Conservation (phyloP, 2,888 invertebrate species). For the Pristionchus exspectatus region DNA sequence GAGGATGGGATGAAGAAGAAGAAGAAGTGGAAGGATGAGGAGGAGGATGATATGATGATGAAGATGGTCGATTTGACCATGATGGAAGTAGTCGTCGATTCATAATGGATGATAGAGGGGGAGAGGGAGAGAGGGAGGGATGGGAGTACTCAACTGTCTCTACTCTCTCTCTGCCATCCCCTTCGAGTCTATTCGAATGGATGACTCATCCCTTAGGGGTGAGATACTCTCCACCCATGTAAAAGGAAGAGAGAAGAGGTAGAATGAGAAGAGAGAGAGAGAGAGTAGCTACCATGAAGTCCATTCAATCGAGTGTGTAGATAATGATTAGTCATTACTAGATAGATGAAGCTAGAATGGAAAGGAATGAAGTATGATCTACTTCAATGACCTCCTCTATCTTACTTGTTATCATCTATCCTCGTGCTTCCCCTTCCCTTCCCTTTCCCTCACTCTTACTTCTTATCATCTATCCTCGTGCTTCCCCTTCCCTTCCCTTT, state of each 20-base stretch:
- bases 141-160: conserved; percentile 46
- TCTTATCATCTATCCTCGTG: too few species aligned
- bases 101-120: not conserved
- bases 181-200: conserved; percentile 29
- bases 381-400: not conserved
- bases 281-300: not conserved
- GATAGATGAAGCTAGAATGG: not conserved
- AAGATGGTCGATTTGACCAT: conserved; percentile 12
- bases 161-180: conserved; percentile 29
- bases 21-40: not conserved
- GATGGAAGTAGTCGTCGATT: conserved; percentile 50
- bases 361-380: not conserved
- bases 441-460: too few species aligned
- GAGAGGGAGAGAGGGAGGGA: conserved; percentile 6
- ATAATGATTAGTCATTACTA: not conserved
- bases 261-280: not conserved
- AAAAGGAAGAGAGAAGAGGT: not conserved
- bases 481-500: too few species aligned
- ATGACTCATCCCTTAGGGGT: conserved; percentile 30
- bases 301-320: not conserved
- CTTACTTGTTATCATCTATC: too few species aligned
- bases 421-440: too few species aligned
- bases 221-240: conserved; percentile 46
- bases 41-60: not conserved
- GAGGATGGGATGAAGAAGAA: conserved; percentile 1